Evolutionary conservation across 2,113 vertebrate species (phyloP), one percentile per base, ranked within the genome.

Genomic region (Scartelaos histophorus): DNA sequence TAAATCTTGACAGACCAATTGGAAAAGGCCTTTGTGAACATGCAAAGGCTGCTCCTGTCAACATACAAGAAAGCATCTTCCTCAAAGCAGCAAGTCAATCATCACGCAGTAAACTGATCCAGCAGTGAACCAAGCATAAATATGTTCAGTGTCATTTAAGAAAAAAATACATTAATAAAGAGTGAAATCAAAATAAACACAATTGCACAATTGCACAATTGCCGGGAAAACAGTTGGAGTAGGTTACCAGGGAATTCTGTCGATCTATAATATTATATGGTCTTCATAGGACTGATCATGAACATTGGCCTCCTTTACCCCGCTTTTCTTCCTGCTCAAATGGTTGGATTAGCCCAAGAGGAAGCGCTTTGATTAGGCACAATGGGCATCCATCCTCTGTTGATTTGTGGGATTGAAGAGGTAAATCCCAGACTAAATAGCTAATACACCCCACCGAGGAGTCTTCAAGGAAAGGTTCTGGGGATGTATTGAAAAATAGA

Each of bases 321-420:
- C 80, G 83, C 88, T 88, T 90, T 93, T 93, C 91, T 93, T 92
- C 87, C 89, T 91, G 85, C 89, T 90, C 88, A 91, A 92, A 91
- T 89, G 90, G 91, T 91, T 85, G 91, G 91, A 92, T 93, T 93
- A 93, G 82, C 78, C 81, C 87, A 87, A 85, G 86, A 92, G 92
- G 91, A 93, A 93, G 90, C 89, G 89, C 88, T 92, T 93, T 93
- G 91, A 93, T 92, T 91, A 90, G 87, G 82, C 85, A 93, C 92
- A 93, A 94, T 93, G 87, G 90, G 87, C 85, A 92, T 91, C 90
- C 91, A 92, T 92, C 91, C 90, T 93, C 89, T 91, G 92, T 91
- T 93, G 92, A 93, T 93, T 91, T 90, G 86, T 89, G 86, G 91
- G 90, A 93, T 92, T 93, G 88, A 80, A 77, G 80, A 92, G 86